A percentile compares a stretch with the other conserved stretches of the same genome.
Evolutionary conservation across 2,797 vertebrate species (phyloP).

Genomic region (Mormyrus proboscirostris): DNA sequence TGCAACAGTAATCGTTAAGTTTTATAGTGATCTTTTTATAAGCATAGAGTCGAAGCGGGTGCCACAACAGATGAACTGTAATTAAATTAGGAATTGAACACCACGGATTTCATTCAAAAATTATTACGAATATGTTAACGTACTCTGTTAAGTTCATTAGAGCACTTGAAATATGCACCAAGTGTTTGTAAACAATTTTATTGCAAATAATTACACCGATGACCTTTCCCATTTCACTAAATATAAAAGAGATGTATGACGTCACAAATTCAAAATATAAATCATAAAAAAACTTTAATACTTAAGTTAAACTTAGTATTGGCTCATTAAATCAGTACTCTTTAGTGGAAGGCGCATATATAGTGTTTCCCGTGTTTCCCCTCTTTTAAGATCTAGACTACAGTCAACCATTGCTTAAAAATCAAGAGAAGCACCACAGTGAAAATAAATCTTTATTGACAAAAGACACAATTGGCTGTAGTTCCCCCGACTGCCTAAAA

Average conservation of each 20-base stretch:
- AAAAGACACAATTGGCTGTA: not conserved
- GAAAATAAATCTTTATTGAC: constrained; percentile 8
- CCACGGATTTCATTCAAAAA: not conserved
- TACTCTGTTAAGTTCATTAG: not conserved
- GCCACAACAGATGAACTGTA: not conserved
- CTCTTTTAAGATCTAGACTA: not conserved
- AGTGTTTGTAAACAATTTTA: constrained; percentile 42
- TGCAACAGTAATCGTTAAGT: not conserved
- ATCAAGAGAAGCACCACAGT: not conserved
- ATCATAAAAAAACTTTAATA: constrained; percentile 21
- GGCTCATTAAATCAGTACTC: constrained; percentile 63
- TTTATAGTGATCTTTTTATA: not conserved
- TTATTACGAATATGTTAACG: not conserved
- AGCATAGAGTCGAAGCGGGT: not conserved
- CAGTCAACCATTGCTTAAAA: not conserved
- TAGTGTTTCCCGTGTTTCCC: not conserved
- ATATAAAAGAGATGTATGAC: constrained; percentile 49
- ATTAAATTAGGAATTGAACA: not conserved
- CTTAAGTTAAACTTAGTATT: constrained; percentile 44
- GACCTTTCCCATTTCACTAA: constrained; percentile 1
- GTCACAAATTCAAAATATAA: constrained; percentile 47
- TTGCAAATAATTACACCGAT: constrained; percentile 32
- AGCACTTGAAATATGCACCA: not conserved
- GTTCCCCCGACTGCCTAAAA: not conserved
- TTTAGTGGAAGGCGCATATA: constrained; percentile 29